phyloP scores from a whole-genome alignment of 2,113 vertebrate genomes.

The Odontophorus gujanensis region DNA sequence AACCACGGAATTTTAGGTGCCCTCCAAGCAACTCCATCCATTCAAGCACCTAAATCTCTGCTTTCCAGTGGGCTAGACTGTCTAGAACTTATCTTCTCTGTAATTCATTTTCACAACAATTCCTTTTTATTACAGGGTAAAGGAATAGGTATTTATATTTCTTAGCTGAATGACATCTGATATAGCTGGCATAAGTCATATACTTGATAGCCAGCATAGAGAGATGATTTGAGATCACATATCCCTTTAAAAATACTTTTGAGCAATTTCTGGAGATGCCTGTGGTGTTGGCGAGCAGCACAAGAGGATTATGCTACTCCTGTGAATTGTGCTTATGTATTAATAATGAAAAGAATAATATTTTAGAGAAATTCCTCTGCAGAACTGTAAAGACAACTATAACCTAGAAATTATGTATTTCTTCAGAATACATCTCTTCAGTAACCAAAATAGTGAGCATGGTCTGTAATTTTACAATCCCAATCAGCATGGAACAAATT shows the following conservation, averaged over 20 bases:
- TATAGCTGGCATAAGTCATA: neutral
- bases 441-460: neutral
- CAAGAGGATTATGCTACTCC: neutral
- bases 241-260: constrained; percentile 13
- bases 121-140: neutral
- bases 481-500: neutral
- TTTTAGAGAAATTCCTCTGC: neutral
- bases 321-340: neutral
- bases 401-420: neutral
- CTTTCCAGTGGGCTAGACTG: neutral
- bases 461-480: neutral
- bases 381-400: neutral
- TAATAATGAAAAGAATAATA: constrained; percentile 40
- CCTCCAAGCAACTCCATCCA: neutral
- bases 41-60: neutral
- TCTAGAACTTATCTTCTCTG: neutral
- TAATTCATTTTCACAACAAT: neutral
- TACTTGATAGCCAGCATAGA: neutral
- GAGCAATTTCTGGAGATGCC: neutral
- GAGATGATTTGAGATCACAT: constrained; percentile 1
- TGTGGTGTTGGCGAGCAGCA: neutral
- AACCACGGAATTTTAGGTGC: neutral
- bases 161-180: neutral
- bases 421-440: neutral
- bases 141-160: constrained; percentile 12